Evolutionary conservation across 2,113 vertebrate species (phyloP), one percentile per base, ranked within the genome.

Genomic region (Potamarius usumacintae): DNA sequence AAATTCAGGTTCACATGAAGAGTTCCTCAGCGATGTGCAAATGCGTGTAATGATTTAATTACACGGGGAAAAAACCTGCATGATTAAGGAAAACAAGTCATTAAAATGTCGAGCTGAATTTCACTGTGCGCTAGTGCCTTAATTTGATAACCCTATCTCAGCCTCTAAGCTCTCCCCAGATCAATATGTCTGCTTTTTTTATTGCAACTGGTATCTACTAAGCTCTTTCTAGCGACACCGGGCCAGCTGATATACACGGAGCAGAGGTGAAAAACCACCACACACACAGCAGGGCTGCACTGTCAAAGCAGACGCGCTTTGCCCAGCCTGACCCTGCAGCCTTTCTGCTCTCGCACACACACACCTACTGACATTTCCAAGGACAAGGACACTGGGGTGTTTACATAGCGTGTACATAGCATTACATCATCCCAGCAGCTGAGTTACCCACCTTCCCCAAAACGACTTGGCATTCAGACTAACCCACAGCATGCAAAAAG

Each of bases 371-470:
- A 94, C 93, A 93, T 91, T 93, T 53, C 92, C 92, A 91, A 93
- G 92, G 93, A 92, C 92, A 93, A 94, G 95, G 94, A 93, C 93
- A 92, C 89, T 90, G 88, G 87, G 74, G 91, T 93, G 94, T 94
- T 96, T 95, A 91, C 94, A 92, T 91, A 92, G 93, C 91, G 90
- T 94, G 93, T 93, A 93, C 92, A 91, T 92, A 91, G 91, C 92
- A 94, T 95, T 92, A 95, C 94, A 95, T 95, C 93, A 95, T 92
- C 92, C 90, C 55, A 83, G 76, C 88, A 34, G 53, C 67, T 77
- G 57, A 89, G 88, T 57, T 85, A 69, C 82, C 67, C 60, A 62
- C 79, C 60, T 72, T 83, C 42, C 53, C 80, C 58, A 50, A 87
- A 83, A 90, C 71, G 63, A 67, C 87, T 83, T 87, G 86, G 79